These are phyloP conservation scores for Craniophora ligustri DNA, from an alignment of 2,888 invertebrate species.

Conservation along the genomic window DNA sequence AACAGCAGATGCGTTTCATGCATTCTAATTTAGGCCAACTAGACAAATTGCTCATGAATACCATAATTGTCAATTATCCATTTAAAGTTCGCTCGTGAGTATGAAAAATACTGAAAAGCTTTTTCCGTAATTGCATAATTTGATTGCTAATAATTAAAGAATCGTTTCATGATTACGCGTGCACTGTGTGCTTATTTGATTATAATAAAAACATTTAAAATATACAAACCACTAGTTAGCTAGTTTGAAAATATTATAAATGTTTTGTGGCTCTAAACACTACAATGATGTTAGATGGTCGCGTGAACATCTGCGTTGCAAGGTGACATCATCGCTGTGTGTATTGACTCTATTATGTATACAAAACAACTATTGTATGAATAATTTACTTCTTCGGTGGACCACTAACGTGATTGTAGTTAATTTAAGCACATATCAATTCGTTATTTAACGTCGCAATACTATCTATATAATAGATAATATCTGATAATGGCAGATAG, in stretches of 20 bases:
- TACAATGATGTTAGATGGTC: constrained; percentile 37
- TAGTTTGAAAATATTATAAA: constrained; percentile 19
- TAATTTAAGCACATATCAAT: constrained; percentile 22
- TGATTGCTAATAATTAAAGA: not conserved
- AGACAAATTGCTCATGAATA: constrained; percentile 45
- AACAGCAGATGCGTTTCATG: constrained; percentile 28
- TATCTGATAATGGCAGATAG: constrained; percentile 51
- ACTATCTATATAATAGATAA: too few relatives aligned
- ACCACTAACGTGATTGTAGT: constrained; percentile 10
- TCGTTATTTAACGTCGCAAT: constrained; percentile 33
- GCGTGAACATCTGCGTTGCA: constrained; percentile 46
- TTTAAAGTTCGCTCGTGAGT: constrained; percentile 18
- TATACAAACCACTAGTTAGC: not conserved
- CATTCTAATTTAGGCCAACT: constrained; percentile 29
- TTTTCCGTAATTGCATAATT: constrained; percentile 2
- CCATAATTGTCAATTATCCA: constrained; percentile 13
- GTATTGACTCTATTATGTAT: constrained; percentile 39
- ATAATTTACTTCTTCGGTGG: constrained; percentile 38
- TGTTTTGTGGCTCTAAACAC: constrained; percentile 33
- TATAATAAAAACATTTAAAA: too few relatives aligned
- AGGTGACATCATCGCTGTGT: constrained; percentile 58
- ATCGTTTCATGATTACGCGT: not conserved
- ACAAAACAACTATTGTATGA: constrained; percentile 38
- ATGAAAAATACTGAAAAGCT: constrained; percentile 19
- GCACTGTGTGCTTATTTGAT: too few relatives aligned